phyloP scores from a whole-genome alignment of 92 coral and sea anemone species.

The Nematostella vectensis region DNA sequence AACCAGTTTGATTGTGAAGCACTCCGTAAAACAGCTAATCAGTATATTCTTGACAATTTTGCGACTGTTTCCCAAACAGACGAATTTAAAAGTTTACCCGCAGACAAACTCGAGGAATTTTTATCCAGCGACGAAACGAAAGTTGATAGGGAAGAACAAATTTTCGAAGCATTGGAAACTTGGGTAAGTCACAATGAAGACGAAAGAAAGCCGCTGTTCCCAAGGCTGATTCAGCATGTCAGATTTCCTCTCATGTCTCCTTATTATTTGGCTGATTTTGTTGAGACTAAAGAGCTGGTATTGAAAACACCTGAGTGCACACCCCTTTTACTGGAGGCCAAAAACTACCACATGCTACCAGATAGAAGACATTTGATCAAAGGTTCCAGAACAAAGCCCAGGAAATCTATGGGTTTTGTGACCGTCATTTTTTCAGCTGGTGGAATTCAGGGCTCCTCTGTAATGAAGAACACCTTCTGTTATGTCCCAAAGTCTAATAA shows the following conservation, averaged over 20 bases:
- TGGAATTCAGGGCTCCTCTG: slow-evolving; percentile 89
- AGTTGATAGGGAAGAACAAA: slow-evolving; percentile 93
- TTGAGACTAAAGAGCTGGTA: slow-evolving; percentile 85
- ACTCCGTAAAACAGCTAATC: slow-evolving; percentile 70
- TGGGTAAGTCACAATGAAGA: slow-evolving; percentile 82
- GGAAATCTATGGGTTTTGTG: slow-evolving; percentile 89
- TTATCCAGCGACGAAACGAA: slow-evolving; percentile 76
- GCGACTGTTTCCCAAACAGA: slow-evolving; percentile 90
- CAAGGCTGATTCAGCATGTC: slow-evolving; percentile 61
- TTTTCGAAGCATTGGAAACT: slow-evolving; percentile 77
- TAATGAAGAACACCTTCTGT: slow-evolving; percentile 81
- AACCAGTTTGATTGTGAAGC: slow-evolving; percentile 77
- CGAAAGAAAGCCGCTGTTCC: slow-evolving; percentile 41
- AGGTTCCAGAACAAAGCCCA: slow-evolving; percentile 73
- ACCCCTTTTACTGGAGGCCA: slow-evolving; percentile 80
- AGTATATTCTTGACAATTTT: slow-evolving; percentile 75
- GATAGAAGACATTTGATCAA: slow-evolving; percentile 93
- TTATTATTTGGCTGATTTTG: slow-evolving; percentile 90
- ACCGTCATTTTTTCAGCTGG: slow-evolving; percentile 96
- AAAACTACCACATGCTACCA: slow-evolving; percentile 94
- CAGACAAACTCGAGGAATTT: slow-evolving; percentile 66
- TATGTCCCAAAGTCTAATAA: slow-evolving; percentile 73
- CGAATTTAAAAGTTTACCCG: slow-evolving; percentile 72
- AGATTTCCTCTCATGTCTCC: slow-evolving; percentile 98
- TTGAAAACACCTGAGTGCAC: slow-evolving; percentile 79